Evolutionary conservation across 2,797 vertebrate species (phyloP), one percentile per base, ranked within the genome.

Genomic region (Steatocranus sp.): DNA sequence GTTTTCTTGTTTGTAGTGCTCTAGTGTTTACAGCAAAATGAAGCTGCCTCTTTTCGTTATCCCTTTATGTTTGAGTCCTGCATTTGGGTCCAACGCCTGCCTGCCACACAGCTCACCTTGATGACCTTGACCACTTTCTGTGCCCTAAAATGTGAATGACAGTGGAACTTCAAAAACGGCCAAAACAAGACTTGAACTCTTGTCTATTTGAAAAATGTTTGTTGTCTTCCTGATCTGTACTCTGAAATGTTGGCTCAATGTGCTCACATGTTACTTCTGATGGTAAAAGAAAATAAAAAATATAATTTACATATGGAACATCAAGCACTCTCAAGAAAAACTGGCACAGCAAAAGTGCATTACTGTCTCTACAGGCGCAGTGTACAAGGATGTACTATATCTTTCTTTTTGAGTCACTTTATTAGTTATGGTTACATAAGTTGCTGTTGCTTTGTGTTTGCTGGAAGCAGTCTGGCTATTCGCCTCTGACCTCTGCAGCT

Each of bases 101-200:
- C 17, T 0, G 17, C 54, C 17, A 58, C 54, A 58, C 54, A n/a
- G 17, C 17, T 4, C 54, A 32, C 0, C 17, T 58, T 58, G 27
- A 58, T 11, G 27, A 56, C 53, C 25, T 4, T 32, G 27, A 58
- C 54, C 58, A 36, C 0, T 36, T 63, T 63, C 0, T 63, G 32
- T 36, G 27, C 54, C 32, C 32, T 36, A 36, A 63, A 36, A 34
- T 63, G 7, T 20, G 11, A 63, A 36, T 63, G 58, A 63, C n/a
- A 63, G 58, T 36, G 20, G 63, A 68, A 41, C 36, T 17, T 68
- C n/a, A 7, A 41, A 68, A 41, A 23, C 0, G 0, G 20, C 0
- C 61, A 0, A 38, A 41, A 66, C 12, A 36, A 63, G 32, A 20
- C 18, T 5, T 25, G 36, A 23, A 41, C 20, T 68, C 20, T 43